Conservation (phyloP, 2,888 invertebrate species). For the Cheilosia pagana region DNA sequence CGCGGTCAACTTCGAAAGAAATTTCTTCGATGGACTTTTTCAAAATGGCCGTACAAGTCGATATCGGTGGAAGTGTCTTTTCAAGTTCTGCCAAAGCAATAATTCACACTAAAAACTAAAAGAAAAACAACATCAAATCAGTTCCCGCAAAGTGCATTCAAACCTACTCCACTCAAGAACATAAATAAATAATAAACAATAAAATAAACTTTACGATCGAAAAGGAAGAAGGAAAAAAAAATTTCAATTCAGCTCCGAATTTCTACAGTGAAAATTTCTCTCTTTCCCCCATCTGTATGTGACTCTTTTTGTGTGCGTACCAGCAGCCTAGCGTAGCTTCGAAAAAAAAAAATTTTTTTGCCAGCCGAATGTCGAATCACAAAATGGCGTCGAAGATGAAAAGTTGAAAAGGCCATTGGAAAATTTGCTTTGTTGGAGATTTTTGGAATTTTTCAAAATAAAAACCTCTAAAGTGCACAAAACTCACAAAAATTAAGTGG, state of each 20-base stretch:
- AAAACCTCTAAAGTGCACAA: conserved; percentile 55
- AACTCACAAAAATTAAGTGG: conserved; percentile 66
- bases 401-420: conserved; percentile 67
- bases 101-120: conserved; percentile 48
- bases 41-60: conserved; percentile 74
- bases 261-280: conserved; percentile 40
- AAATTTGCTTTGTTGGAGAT: conserved; percentile 73
- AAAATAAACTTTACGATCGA: neutral
- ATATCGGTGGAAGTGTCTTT: conserved; percentile 64
- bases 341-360: conserved; percentile 57
- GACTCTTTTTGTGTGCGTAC: conserved; percentile 44
- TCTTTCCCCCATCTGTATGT: conserved; percentile 16
- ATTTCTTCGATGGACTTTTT: conserved; percentile 45
- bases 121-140: conserved; percentile 34
- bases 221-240: conserved; percentile 9
- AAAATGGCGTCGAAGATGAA: conserved; percentile 73
- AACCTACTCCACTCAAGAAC: conserved; percentile 8
- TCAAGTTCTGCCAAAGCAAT: conserved; percentile 49
- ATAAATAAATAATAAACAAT: conserved; percentile 7
- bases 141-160: conserved; percentile 29
- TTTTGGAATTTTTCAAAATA: conserved; percentile 69
- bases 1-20: conserved; percentile 44
- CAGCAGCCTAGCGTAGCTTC: conserved; percentile 60
- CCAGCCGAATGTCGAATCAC: conserved; percentile 70
- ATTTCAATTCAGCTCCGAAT: conserved; percentile 7